These are phyloP conservation scores for Zygaena filipendulae DNA, from an alignment of 2,888 invertebrate genomes.

Conservation along the genomic window DNA sequence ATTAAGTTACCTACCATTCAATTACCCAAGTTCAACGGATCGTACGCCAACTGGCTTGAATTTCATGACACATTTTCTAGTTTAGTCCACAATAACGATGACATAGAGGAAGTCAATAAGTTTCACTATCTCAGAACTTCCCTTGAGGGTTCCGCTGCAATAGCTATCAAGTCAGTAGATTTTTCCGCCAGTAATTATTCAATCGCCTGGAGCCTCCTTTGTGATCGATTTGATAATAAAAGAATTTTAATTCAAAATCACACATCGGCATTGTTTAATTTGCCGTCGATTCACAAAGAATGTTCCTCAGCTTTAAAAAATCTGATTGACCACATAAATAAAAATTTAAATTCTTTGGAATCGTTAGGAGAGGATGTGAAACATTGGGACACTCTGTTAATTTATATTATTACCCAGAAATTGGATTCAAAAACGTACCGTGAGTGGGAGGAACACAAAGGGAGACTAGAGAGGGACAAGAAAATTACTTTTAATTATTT, in stretches of 20 bases:
- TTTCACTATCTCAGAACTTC: constrained; percentile 19
- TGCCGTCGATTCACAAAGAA: constrained; percentile 4
- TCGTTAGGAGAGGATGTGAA: constrained; percentile 4
- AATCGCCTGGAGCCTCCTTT: constrained; percentile 8
- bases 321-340: constrained; percentile 4
- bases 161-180: constrained; percentile 10
- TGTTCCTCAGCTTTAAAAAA: constrained; percentile 2
- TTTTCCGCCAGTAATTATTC: constrained; percentile 11
- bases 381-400: constrained; percentile 7
- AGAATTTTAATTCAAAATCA: constrained; percentile 11
- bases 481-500: too few species aligned
- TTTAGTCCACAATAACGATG: constrained; percentile 17
- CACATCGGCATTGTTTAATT: constrained; percentile 11
- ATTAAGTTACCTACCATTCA: constrained; percentile 20
- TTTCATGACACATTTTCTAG: constrained; percentile 18
- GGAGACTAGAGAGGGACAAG: constrained; percentile 2
- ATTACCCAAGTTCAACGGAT: constrained; percentile 18
- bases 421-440: constrained; percentile 8
- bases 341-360: constrained; percentile 8
- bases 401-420: constrained; percentile 7
- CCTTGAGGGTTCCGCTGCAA: constrained; percentile 12
- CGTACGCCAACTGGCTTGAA: constrained; percentile 20
- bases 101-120: constrained; percentile 19
- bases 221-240: constrained; percentile 13
- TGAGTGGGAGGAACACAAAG: constrained; percentile 11